These are phyloP conservation scores for Anolis carolinensis DNA, from an alignment of 2,113 vertebrate species.

Conservation along the genomic window DNA sequence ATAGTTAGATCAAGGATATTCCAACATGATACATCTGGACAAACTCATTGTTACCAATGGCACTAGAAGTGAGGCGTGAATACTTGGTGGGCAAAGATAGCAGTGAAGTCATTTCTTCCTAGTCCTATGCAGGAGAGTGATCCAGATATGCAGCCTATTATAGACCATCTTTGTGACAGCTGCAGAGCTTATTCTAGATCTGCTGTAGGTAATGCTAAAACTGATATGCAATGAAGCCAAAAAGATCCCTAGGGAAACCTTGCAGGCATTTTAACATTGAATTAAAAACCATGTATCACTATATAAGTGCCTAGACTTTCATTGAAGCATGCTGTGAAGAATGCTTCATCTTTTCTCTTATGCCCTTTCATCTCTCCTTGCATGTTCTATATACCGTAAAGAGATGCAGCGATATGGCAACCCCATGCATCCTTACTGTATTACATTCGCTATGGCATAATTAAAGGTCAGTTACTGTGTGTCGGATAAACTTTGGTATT, in stretches of 20 bases:
- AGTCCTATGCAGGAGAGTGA: background rate
- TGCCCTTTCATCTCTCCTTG: background rate
- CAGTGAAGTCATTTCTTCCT: background rate
- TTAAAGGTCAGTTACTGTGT: constrained; percentile 56
- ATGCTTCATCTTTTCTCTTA: background rate
- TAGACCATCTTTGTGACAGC: background rate
- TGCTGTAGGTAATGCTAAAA: background rate
- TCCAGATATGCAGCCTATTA: background rate
- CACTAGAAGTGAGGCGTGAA: no score
- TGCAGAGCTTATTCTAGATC: background rate
- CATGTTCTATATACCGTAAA: background rate
- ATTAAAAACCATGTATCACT: background rate
- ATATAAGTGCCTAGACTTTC: no score
- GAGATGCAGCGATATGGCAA: constrained; percentile 11
- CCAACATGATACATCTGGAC: no score
- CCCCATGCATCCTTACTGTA: constrained; percentile 25
- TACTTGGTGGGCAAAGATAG: background rate
- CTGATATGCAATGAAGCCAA: background rate
- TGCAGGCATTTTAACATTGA: background rate
- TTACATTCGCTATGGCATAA: constrained; percentile 45
- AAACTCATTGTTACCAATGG: no score
- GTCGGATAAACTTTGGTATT: constrained; percentile 46
- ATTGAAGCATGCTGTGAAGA: background rate
- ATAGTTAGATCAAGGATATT: no score
- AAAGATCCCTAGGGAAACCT: background rate